phyloP scores from a whole-genome alignment of 1,140 invertebrate genomes.

The Drosophila erecta region DNA sequence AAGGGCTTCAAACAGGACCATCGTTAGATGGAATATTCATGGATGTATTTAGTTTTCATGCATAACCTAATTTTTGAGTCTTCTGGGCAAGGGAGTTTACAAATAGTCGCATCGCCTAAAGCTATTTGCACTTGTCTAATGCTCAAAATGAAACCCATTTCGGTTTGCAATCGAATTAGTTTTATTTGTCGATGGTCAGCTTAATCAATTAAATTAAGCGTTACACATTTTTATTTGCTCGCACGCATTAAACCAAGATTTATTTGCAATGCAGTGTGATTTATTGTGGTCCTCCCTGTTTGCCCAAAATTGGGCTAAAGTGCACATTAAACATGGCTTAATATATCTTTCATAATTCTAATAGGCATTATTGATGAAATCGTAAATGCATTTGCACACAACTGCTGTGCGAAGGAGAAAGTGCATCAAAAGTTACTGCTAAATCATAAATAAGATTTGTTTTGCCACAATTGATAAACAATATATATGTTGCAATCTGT shows the following conservation, averaged over 20 bases:
- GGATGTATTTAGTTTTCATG: too few relatives aligned
- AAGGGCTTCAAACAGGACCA: slow-evolving; percentile 1
- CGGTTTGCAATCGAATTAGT: slow-evolving; percentile 6
- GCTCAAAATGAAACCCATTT: slow-evolving; percentile 5
- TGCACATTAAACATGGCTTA: slow-evolving; percentile 2
- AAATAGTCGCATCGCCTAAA: background rate
- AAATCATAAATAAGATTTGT: slow-evolving; percentile 21
- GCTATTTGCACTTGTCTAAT: background rate
- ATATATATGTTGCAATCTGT: slow-evolving; percentile 8
- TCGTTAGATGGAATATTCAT: background rate
- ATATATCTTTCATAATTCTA: background rate
- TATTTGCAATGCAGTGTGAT: background rate
- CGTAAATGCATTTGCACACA: slow-evolving; percentile 7
- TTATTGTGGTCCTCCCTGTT: background rate
- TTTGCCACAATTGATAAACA: slow-evolving; percentile 25
- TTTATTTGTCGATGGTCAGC: slow-evolving; percentile 10
- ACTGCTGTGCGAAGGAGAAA: background rate
- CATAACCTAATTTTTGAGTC: background rate
- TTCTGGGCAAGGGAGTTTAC: background rate
- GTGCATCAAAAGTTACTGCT: slow-evolving; percentile 3
- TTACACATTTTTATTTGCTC: background rate
- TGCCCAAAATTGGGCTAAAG: background rate
- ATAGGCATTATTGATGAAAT: background rate
- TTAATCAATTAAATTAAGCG: slow-evolving; percentile 2
- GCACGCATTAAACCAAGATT: background rate